Base-by-base conservation (phyloP, 2,888 invertebrate species). In the Zygothrica quintamaculata region DNA sequence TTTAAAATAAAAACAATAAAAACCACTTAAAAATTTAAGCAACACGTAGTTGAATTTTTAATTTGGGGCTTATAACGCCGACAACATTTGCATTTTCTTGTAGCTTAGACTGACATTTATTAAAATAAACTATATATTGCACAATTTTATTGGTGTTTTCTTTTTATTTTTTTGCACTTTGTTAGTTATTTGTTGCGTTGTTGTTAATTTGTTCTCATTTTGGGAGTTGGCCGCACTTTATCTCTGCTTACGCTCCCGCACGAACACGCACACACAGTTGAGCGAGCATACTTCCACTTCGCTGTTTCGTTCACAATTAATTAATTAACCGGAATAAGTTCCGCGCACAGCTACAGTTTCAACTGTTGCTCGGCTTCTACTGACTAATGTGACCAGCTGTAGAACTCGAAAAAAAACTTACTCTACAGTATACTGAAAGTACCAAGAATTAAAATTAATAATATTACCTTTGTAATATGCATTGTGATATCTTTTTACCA, bases 221-320 rank as follows among this genome's bases (percentile, higher is more conserved):
- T 78, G 87, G 88, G 88, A 87, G 88, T 87, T 88, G 88, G 70
- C 82, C 77, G 75, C 53, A 55, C 57, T 67, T 65, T 72, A 73
- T 72, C 71, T 69, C 57, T 66, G 62, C 71, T 79, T 75, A 77
- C 88, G 70, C 72, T 74, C 68, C 64, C 70, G 56, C 73, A 73
- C 66, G 60, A 69, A 40, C 62, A 74, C 72, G 39, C 50, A 60
- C 48, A 64, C 39, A 56, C 68, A 55, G 53, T 59, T 44, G 61
- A 56, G 62, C 66, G 67, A 39, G 39, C 76, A 74, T 74, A 52
- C 42, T 75, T 71, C 66, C 71, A 75, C 71, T 73, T 55, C 69
- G 65, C 40, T 58, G 53, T 72, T 64, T 65, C 60, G 82, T 64
- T 72, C 65, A 69, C 65, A 78, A 76, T 82, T 76, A 79, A 82